Evolutionary conservation across 1,140 invertebrate genomes (phyloP).

Genomic region (Planococcus citri): DNA sequence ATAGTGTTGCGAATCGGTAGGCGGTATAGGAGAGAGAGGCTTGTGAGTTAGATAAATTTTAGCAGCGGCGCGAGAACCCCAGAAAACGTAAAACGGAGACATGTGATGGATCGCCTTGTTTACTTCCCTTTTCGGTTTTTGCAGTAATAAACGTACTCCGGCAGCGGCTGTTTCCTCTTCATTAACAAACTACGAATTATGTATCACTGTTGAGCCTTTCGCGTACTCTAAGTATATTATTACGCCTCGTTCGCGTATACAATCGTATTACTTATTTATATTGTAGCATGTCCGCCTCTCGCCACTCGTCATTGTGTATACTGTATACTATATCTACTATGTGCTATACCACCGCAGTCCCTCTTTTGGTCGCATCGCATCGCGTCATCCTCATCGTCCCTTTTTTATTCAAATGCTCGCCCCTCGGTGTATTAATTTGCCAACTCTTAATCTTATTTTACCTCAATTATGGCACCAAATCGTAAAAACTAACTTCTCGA

Average conservation of each 20-base stretch:
- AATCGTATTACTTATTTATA: constrained; percentile 13
- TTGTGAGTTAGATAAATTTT: constrained; percentile 16
- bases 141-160: constrained; percentile 17
- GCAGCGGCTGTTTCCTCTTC: constrained; percentile 17
- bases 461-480: background rate
- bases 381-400: background rate
- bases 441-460: constrained; percentile 17
- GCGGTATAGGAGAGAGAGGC: background rate
- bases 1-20: background rate
- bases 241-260: background rate
- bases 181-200: constrained; percentile 19
- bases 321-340: too few relatives aligned
- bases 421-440: constrained; percentile 8
- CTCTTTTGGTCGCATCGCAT: background rate
- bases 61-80: constrained; percentile 1
- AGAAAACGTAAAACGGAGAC: constrained; percentile 17
- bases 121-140: constrained; percentile 19
- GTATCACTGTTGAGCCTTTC: constrained; percentile 12
- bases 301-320: background rate
- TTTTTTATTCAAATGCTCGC: constrained; percentile 12
- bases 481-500: background rate
- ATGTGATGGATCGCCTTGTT: constrained; percentile 18
- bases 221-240: background rate
- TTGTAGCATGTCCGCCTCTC: background rate
- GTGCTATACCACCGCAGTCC: too few relatives aligned